These are phyloP conservation scores for Ptychobarbus kaznakovi DNA, from an alignment of 2,797 vertebrate species.

Conservation along the genomic window DNA sequence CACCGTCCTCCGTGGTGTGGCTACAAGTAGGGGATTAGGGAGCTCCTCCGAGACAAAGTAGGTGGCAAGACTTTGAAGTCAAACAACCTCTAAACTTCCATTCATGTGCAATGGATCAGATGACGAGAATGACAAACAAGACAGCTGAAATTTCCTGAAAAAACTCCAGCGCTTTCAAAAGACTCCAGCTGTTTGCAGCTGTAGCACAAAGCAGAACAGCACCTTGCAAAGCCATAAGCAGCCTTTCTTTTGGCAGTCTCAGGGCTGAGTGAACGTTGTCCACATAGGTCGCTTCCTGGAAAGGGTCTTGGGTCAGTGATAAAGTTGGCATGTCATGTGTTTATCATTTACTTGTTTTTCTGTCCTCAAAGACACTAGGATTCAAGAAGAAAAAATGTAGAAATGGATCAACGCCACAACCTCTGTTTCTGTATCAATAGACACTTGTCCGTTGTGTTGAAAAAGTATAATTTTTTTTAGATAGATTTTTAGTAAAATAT, in stretches of 20 bases:
- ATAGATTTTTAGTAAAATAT: background rate
- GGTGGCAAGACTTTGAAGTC: conserved; percentile 42
- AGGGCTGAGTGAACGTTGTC: conserved; percentile 66
- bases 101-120: conserved; percentile 46
- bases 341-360: conserved; percentile 59
- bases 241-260: conserved; percentile 59
- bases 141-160: conserved; percentile 32
- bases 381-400: background rate
- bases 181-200: conserved; percentile 82
- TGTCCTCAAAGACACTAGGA: conserved; percentile 23
- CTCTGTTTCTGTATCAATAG: background rate
- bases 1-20: conserved; percentile 8
- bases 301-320: conserved; percentile 67
- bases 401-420: background rate
- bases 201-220: conserved; percentile 70
- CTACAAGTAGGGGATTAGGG: conserved; percentile 29
- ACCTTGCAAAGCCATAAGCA: conserved; percentile 71
- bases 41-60: conserved; percentile 17
- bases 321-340: conserved; percentile 63
- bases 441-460: background rate
- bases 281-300: conserved; percentile 67
- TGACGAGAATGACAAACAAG: conserved; percentile 47
- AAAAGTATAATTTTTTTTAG: background rate
- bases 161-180: conserved; percentile 59
- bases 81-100: conserved; percentile 28